These are phyloP conservation scores for Aradophagus sp. DNA, from an alignment of 1,140 invertebrate genomes.

Conservation along the genomic window DNA sequence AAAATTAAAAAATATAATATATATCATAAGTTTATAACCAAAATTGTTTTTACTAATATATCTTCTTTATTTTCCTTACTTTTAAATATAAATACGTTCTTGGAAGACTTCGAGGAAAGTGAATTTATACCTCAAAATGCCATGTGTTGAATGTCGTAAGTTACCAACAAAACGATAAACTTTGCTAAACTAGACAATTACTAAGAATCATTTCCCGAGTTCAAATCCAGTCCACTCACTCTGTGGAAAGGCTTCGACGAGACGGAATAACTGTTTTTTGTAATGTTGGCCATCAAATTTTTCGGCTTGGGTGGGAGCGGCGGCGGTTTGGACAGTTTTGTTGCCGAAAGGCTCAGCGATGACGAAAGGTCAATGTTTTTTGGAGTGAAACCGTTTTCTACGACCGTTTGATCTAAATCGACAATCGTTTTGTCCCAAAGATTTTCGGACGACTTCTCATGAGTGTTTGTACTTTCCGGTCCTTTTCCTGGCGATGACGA, in stretches of 20 bases:
- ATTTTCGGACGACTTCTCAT: constrained; percentile 24
- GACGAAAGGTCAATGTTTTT: constrained; percentile 34
- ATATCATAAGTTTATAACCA: no score
- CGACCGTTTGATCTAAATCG: constrained; percentile 67
- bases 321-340: constrained; percentile 71
- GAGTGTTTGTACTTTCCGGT: constrained; percentile 15
- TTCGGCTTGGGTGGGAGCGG: constrained; percentile 73
- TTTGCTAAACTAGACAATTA: no score
- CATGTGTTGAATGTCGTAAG: no score
- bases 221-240: no score
- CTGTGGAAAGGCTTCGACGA: constrained; percentile 66
- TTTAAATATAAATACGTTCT: no score
- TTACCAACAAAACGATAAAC: no score
- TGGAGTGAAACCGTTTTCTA: constrained; percentile 63
- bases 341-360: constrained; percentile 50
- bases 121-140: no score
- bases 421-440: constrained; percentile 65
- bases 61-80: no score
- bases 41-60: no score
- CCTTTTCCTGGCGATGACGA: constrained; percentile 12
- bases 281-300: constrained; percentile 33
- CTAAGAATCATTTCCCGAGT: no score
- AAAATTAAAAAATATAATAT: no score
- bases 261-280: constrained; percentile 62
- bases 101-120: no score